Base-by-base conservation (phyloP, 1,140 invertebrate genomes). In the Acromyrmex charruanus region DNA sequence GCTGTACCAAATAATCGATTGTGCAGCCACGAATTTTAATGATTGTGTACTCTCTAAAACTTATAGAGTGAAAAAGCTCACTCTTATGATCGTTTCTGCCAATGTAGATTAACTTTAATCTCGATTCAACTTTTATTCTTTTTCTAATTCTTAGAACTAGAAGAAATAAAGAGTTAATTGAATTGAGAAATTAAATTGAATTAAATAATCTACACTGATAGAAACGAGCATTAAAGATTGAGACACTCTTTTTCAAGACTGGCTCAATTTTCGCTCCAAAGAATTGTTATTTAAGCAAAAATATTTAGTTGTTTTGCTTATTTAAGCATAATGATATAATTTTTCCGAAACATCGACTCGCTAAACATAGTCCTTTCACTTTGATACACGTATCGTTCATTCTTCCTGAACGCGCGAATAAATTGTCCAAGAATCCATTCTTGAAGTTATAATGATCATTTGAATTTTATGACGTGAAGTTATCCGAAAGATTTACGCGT, bases 351-450 rank as follows among this genome's bases (percentile, higher is more conserved):
- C 18, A 51, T 49, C 59, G 28, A 63, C 18, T 68, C 31, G 84
- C 35, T 7, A 39, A 39, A 39, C 7, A n/a, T 63, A 77, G 9
- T 86, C 31, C 14, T 75, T 51, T 87, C 71, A 21, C 25, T 12
- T 51, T 65, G 21, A 84, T 59, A 51, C 55, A 44, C 31, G 14
- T 77, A 72, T 10, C 5, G 7, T 65, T 35, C 58, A 63, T 63
- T 31, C 55, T 21, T 85, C 51, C 28, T 39, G 39, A 68, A 25
- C 4, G 25, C 4, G 6, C 49, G 49, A 81, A 71, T 71, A 81
- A 71, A 81, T 71, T n/a, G 10, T 44, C 3, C 18, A 14, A 21
- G n/a, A 68, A 44, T 68, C 31, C 31, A n/a, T 16, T 63, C 21
- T 44, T 63, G 21, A 77, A 21, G 21, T 58, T n/a, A 31, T 25